A percentile compares a stretch with the other conserved stretches of the same genome.
Evolutionary conservation across 2,113 vertebrate species (phyloP).

Genomic region (Pitta sordida): DNA sequence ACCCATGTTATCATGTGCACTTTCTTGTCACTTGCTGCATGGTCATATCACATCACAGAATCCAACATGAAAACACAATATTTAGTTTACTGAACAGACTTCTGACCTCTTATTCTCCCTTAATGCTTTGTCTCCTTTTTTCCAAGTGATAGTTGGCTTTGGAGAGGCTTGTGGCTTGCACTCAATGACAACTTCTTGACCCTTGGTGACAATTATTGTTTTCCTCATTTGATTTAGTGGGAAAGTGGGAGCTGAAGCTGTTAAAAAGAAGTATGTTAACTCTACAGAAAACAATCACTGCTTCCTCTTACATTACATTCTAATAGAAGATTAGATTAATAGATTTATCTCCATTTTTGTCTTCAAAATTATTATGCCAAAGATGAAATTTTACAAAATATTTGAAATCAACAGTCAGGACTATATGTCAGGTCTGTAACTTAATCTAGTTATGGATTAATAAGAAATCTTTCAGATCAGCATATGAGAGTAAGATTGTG

Average conservation of each 20-base stretch:
- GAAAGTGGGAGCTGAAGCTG: conserved; percentile 90
- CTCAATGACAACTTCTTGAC: conserved; percentile 83
- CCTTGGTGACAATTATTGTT: conserved; percentile 85
- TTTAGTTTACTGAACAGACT: conserved; percentile 14
- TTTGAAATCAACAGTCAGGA: background rate
- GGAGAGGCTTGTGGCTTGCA: conserved; percentile 91
- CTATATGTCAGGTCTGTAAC: background rate
- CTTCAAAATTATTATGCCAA: background rate
- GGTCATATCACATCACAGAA: background rate
- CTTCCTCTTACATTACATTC: background rate
- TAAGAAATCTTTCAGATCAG: background rate
- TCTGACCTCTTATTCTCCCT: conserved; percentile 88
- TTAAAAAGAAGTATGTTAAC: conserved; percentile 3
- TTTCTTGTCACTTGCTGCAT: background rate
- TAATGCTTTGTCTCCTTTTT: conserved; percentile 82
- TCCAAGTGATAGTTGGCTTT: conserved; percentile 90
- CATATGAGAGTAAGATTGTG: background rate
- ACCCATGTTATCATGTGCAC: background rate
- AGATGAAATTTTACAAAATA: background rate
- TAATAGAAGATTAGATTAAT: background rate
- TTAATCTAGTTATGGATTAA: background rate
- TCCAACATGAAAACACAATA: background rate
- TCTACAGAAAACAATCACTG: background rate
- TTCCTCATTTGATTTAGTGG: conserved; percentile 78
- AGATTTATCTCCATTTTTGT: background rate